Evolutionary conservation across 2,888 invertebrate species (phyloP), one percentile per base, ranked within the genome.

Genomic region (Steinernema carpocapsae): DNA sequence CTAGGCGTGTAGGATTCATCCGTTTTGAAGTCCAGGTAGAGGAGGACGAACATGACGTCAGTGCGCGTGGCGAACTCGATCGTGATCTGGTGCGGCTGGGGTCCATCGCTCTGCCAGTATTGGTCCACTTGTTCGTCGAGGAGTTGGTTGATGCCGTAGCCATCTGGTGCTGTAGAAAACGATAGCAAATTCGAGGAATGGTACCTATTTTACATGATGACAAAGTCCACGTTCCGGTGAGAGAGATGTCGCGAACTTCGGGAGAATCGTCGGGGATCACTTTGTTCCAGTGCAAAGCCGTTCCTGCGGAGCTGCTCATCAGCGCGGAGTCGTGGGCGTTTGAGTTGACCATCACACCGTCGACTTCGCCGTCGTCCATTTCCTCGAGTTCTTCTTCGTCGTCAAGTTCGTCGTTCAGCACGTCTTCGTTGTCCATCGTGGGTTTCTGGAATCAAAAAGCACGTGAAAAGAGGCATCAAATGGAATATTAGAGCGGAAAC

Each of bases 51-150:
- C 71, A 93, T 93, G 12, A 99, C 93, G 79, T 94, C 94, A 0
- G 95, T 97, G 89, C 79, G 75, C 14, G 76, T 74, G 32, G 80
- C 83, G 74, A 86, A 87, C 56, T 85, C 84, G 79, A 99, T 94
- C 87, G 97, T 97, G 0, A 99, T 95, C 79, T 97, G 90, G 89
- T 99, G 99, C 1, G 99, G 99, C 78, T 99, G 91, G 82, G 97
- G 97, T 0, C 99, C 99, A 89, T 99, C 99, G 0, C 97, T 97
- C 88, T 99, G 99, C 99, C 99, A 99, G 88, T 97, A 99, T 1
- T 96, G 95, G 82, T 99, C 99, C 89, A 94, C 93, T 78, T 94
- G 93, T 87, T 95, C 94, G 88, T 97, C 96, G 79, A 97, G 90
- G 52, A 99, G 89, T 87, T 97, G 97, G 87, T 97, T 95, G 3